phyloP scores from a whole-genome alignment of 2,797 vertebrate species.

The Masticophis lateralis region DNA sequence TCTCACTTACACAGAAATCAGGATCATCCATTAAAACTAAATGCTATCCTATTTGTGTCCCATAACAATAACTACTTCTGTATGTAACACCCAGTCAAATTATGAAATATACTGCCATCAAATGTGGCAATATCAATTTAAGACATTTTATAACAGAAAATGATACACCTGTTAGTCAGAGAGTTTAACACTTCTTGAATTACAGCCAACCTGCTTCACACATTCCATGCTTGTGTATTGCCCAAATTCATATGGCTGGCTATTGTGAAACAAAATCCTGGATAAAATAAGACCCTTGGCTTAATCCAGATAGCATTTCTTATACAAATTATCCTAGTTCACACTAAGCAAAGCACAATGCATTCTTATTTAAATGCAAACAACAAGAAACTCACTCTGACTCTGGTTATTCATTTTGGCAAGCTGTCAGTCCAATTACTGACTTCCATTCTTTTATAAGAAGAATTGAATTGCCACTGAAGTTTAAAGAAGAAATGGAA shows the following conservation, averaged over 20 bases:
- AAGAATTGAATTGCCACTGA: constrained; percentile 28
- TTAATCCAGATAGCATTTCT: neutral
- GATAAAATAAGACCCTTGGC: neutral
- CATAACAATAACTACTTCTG: neutral
- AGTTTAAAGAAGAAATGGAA: constrained; percentile 34
- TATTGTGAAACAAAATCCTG: neutral
- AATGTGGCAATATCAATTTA: neutral
- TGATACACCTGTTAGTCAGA: neutral
- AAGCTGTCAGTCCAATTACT: constrained; percentile 25
- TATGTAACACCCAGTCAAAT: neutral
- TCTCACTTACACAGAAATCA: neutral
- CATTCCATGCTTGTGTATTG: neutral
- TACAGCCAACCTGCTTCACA: neutral
- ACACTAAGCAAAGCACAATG: constrained; percentile 16
- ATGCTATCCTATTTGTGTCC: neutral
- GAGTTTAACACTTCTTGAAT: neutral
- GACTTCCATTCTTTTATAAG: constrained; percentile 50
- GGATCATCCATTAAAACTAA: neutral
- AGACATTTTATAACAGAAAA: neutral
- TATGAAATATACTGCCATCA: neutral
- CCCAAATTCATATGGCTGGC: neutral
- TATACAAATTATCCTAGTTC: neutral
- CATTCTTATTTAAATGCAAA: constrained; percentile 10
- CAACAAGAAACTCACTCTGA: neutral
- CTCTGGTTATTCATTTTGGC: constrained; percentile 19